Evolutionary conservation across 2,888 invertebrate genomes (phyloP).

Genomic region (Antitype chi): DNA sequence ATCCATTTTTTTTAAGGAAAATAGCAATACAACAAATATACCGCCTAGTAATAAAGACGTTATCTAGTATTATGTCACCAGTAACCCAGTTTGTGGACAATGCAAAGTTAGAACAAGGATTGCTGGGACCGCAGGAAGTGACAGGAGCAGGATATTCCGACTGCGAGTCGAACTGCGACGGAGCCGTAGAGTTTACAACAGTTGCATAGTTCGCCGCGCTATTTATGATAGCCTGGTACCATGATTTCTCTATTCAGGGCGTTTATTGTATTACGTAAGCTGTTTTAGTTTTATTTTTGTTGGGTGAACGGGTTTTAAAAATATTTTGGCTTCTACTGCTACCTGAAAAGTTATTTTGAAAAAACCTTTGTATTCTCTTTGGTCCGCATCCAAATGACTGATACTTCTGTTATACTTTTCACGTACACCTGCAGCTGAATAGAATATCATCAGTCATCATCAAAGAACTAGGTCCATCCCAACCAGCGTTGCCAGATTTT

Average conservation of each 20-base stretch:
- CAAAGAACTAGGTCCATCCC: too few species aligned
- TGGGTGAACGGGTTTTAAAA: background rate
- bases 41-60: constrained; percentile 55
- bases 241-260: constrained; percentile 53
- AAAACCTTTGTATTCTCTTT: too few species aligned
- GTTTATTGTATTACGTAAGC: constrained; percentile 40
- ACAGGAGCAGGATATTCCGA: constrained; percentile 80
- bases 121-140: constrained; percentile 79
- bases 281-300: constrained; percentile 3
- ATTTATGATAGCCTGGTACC: constrained; percentile 66
- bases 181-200: constrained; percentile 70
- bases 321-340: background rate
- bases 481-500: too few species aligned
- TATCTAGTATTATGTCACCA: constrained; percentile 68
- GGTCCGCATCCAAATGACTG: too few species aligned
- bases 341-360: background rate
- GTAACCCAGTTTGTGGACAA: constrained; percentile 72
- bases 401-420: too few species aligned
- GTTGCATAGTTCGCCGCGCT: constrained; percentile 60
- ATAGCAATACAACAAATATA: constrained; percentile 52
- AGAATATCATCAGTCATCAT: too few species aligned
- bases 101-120: constrained; percentile 70
- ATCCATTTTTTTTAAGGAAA: constrained; percentile 25
- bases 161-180: constrained; percentile 74
- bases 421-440: too few species aligned